Conservation (phyloP, 2,888 invertebrate species). For the Cephus runcator region DNA sequence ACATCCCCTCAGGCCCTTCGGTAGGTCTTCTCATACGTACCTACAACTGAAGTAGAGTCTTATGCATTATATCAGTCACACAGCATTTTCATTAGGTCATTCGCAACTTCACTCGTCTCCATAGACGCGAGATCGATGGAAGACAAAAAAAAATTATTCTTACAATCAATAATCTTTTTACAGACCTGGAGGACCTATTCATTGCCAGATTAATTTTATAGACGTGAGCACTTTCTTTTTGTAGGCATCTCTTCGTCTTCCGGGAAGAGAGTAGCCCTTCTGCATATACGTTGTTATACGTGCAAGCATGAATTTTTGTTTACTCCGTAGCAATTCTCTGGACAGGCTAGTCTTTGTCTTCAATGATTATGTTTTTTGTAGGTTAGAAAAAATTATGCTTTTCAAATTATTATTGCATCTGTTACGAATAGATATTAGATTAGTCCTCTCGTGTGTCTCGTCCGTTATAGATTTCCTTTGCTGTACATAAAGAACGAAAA, state of each 20-base stretch:
- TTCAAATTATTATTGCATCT: slow-evolving; percentile 5
- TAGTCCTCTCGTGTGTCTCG: not conserved
- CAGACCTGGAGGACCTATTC: slow-evolving; percentile 37
- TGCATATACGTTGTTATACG: not conserved
- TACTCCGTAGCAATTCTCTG: not conserved
- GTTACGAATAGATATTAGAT: not conserved
- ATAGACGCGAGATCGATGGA: not conserved
- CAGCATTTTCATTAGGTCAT: not conserved
- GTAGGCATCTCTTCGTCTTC: not conserved
- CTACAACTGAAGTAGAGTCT: not conserved
- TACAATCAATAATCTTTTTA: slow-evolving; percentile 25
- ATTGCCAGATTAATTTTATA: slow-evolving; percentile 37
- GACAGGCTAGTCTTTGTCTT: slow-evolving; percentile 12
- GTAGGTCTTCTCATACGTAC: slow-evolving; percentile 71
- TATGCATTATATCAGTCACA: not conserved
- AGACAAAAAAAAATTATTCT: not conserved
- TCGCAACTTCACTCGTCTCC: not conserved
- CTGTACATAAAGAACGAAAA: slow-evolving; percentile 23
- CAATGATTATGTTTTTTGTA: slow-evolving; percentile 23
- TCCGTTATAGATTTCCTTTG: not conserved
- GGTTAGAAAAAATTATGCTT: slow-evolving; percentile 22
- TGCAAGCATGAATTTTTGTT: not conserved
- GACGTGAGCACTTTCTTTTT: slow-evolving; percentile 38
- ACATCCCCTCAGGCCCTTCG: slow-evolving; percentile 90
- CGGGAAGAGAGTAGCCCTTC: not conserved